phyloP scores from a whole-genome alignment of 2,113 vertebrate species.

The Neodontobutis hainanensis region DNA sequence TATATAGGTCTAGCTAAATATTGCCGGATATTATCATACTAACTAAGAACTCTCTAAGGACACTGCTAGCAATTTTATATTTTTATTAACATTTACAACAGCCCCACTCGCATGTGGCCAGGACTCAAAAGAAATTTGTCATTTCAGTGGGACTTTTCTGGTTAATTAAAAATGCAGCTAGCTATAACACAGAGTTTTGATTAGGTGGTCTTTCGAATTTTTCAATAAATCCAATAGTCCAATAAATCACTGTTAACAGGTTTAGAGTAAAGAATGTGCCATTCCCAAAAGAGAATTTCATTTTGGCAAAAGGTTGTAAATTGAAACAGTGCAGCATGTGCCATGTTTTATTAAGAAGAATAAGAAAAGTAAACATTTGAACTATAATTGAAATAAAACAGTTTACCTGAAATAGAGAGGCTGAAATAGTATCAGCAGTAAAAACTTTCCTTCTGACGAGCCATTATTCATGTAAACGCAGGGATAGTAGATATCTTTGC shows the following conservation, averaged over 20 bases:
- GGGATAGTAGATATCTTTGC: slow-evolving; percentile 7
- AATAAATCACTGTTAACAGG: not conserved
- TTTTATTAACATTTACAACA: too few relatives aligned
- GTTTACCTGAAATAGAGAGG: not conserved
- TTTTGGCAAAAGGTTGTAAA: slow-evolving; percentile 5
- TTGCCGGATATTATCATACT: too few relatives aligned
- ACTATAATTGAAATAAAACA: slow-evolving; percentile 1
- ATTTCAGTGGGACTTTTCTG: too few relatives aligned
- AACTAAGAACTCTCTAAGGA: too few relatives aligned
- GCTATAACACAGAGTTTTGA: too few relatives aligned
- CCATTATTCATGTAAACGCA: slow-evolving; percentile 16
- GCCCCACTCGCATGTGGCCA: too few relatives aligned
- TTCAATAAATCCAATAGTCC: not conserved
- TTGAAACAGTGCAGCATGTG: not conserved
- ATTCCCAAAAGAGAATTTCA: not conserved
- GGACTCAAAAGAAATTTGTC: too few relatives aligned
- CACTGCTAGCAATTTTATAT: too few relatives aligned
- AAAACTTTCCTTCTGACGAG: slow-evolving; percentile 36
- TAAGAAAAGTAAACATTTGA: slow-evolving; percentile 1
- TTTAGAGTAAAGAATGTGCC: not conserved
- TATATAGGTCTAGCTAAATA: too few relatives aligned
- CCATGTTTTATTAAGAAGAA: not conserved
- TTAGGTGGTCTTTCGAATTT: not conserved
- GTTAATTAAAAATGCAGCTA: too few relatives aligned
- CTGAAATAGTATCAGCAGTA: not conserved